Evolutionary conservation across 2,888 invertebrate genomes (phyloP), one percentile per base, ranked within the genome.

Genomic region (Philereme vetulata): DNA sequence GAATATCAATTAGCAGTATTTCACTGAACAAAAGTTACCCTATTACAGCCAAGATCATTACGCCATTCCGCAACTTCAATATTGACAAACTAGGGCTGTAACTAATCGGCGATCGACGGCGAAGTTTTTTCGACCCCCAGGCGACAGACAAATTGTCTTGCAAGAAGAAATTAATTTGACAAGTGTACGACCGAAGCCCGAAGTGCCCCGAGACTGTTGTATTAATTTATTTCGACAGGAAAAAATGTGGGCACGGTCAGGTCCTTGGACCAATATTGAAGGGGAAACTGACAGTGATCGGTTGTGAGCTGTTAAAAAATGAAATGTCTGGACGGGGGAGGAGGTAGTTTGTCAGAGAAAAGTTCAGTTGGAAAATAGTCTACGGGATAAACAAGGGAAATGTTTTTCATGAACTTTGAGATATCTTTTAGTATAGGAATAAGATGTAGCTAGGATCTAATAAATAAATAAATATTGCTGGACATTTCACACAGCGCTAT

Each of bases 91-190:
- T 71, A 71, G 68, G 69, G 61, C 59, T 62, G 67, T 64, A 72
- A 86, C 84, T 86, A 87, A 90, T 90, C 83, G 86, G 79, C 87
- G 83, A 88, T 88, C 90, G 87, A 90, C 85, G 81, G 79, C 68
- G 72, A 79, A 85, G 80, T 87, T 92, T 92, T 91, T 90, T 86
- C 79, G 73, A 71, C 81, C 85, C 84, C 75, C 77, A 74, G 78
- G 80, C 83, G 75, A 70, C 82, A 88, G 90, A 91, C 91, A 90
- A 91, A 91, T 92, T 85, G 91, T 90, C 89, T 90, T 86, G 84
- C 85, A 81, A 86, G 88, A 84, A 87, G 85, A 90, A 91, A 92
- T 92, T 92, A 92, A 92, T 92, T 92, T 92, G 92, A 91, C 91
- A 90, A 90, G 88, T 87, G 78, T 76, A 76, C 77, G 71, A 71